A percentile compares a stretch with the other conserved stretches of the same genome.
Evolutionary conservation across 2,797 vertebrate genomes (phyloP).

Genomic region (Enteromius anoplus): DNA sequence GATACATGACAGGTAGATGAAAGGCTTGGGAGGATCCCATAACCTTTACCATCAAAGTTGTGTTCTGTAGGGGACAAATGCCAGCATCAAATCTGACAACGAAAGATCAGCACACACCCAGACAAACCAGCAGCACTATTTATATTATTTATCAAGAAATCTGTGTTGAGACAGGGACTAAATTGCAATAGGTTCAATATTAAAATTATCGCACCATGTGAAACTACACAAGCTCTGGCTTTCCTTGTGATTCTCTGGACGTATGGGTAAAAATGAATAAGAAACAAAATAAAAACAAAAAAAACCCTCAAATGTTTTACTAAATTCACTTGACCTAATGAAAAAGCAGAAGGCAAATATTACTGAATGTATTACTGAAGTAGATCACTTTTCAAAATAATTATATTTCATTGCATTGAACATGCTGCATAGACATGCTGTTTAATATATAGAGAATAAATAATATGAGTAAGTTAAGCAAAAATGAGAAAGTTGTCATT

Average conservation of each 20-base stretch:
- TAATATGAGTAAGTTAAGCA: not conserved
- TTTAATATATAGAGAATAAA: not conserved
- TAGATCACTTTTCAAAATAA: not conserved
- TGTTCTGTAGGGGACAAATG: constrained; percentile 47
- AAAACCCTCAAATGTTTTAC: not conserved
- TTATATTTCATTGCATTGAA: not conserved
- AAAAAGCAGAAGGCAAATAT: not conserved
- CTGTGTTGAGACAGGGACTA: not conserved
- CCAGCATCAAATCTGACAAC: constrained; percentile 36
- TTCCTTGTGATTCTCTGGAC: not conserved
- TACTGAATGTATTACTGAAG: not conserved
- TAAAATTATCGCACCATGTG: not conserved
- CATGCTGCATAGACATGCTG: not conserved
- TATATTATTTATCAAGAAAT: constrained; percentile 8
- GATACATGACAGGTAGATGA: constrained; percentile 45
- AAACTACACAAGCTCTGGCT: not conserved
- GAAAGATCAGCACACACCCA: constrained; percentile 32
- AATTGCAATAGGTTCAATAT: not conserved
- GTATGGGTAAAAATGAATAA: not conserved
- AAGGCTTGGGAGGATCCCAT: constrained; percentile 44
- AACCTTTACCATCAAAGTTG: constrained; percentile 58
- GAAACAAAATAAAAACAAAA: not conserved
- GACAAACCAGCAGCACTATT: constrained; percentile 16
- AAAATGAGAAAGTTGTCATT: not conserved
- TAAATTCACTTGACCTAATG: not conserved